Evolutionary conservation across 2,113 vertebrate genomes (phyloP).

Genomic region (Laterallus jamaicensis): DNA sequence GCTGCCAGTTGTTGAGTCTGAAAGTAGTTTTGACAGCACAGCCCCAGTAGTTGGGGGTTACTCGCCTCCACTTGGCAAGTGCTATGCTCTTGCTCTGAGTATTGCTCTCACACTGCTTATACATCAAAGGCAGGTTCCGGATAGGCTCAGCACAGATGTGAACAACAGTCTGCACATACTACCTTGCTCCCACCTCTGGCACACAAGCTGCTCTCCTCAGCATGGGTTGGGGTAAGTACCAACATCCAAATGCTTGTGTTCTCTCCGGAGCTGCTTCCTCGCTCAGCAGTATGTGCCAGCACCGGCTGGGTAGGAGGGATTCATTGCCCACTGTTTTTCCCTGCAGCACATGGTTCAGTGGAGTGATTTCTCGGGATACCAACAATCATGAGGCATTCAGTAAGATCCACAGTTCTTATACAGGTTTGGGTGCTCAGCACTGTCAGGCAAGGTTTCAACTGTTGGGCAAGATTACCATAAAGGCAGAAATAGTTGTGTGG

Average conservation of each 20-base stretch:
- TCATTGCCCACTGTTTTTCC: background rate
- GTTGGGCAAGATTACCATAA: background rate
- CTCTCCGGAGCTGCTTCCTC: background rate
- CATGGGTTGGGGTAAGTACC: background rate
- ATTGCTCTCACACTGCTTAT: background rate
- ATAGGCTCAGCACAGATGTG: background rate
- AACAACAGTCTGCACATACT: background rate
- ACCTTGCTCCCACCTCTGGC: background rate
- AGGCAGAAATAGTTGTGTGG: background rate
- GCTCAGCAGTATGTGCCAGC: background rate
- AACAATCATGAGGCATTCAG: background rate
- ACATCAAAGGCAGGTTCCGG: background rate
- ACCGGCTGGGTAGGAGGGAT: background rate
- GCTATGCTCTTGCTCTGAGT: background rate
- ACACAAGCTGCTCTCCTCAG: background rate
- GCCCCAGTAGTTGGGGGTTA: background rate
- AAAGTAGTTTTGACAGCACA: background rate
- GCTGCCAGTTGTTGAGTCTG: background rate
- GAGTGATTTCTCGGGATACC: background rate
- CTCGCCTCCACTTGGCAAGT: background rate
- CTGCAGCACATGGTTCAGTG: background rate
- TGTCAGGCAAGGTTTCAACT: background rate
- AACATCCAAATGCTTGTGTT: too few species aligned
- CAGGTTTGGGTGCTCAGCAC: background rate
- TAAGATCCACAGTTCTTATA: background rate